phyloP scores from a whole-genome alignment of 2,113 vertebrate species.

The Pogonocichla stellata region DNA sequence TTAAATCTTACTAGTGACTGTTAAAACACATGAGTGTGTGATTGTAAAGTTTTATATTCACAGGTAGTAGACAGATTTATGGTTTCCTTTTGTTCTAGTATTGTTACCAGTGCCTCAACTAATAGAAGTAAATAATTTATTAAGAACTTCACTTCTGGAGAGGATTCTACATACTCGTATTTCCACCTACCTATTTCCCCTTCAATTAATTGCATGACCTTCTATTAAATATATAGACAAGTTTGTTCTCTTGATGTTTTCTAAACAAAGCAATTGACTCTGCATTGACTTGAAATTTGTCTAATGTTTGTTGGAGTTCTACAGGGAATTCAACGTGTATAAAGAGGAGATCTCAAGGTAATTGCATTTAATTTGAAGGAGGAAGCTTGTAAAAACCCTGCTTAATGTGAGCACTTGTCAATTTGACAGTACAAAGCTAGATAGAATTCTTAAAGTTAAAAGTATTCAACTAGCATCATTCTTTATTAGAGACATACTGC shows the following conservation, averaged over 20 bases:
- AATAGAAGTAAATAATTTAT: background rate
- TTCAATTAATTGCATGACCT: background rate
- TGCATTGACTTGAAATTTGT: conserved; percentile 3
- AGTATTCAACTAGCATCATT: background rate
- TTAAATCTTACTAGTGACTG: background rate
- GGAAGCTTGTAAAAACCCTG: background rate
- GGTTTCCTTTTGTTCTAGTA: background rate
- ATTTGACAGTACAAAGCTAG: background rate
- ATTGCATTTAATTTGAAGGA: background rate
- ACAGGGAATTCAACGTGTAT: background rate
- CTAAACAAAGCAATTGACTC: background rate
- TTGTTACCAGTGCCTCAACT: background rate
- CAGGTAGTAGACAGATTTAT: background rate
- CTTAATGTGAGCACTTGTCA: background rate
- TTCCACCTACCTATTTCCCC: background rate
- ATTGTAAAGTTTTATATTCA: background rate
- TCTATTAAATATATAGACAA: background rate
- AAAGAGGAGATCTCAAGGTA: background rate
- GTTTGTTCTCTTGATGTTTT: background rate
- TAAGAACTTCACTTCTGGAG: background rate
- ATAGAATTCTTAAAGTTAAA: background rate
- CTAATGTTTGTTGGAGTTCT: background rate
- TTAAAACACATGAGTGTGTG: background rate
- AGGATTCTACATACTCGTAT: background rate
- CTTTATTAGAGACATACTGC: background rate